Conservation (phyloP, 2,888 invertebrate species). For the Eilema sororculum region DNA sequence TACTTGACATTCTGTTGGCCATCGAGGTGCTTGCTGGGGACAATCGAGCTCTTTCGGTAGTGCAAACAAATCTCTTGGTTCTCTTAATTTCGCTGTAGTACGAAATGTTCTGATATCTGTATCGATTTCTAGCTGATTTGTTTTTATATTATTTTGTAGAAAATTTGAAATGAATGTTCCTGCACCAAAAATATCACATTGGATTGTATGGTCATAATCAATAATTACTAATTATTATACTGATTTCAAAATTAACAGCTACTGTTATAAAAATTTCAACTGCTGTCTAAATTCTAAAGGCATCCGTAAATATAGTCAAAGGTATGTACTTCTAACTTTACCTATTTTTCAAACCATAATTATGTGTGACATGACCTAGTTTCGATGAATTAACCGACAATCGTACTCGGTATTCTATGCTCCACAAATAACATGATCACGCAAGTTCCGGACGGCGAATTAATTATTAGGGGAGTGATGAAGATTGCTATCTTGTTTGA, state of each 20-base stretch:
- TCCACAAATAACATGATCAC: conserved; percentile 56
- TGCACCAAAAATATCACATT: conserved; percentile 51
- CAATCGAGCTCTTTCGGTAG: conserved; percentile 90
- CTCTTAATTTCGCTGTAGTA: conserved; percentile 89
- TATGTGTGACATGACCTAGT: conserved; percentile 52
- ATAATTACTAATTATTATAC: too few relatives aligned
- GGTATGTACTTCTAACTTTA: background rate
- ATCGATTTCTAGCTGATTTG: conserved; percentile 90
- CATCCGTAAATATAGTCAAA: background rate
- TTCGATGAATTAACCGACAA: conserved; percentile 41
- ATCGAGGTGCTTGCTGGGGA: conserved; percentile 93
- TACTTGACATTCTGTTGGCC: conserved; percentile 97
- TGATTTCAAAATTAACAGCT: background rate
- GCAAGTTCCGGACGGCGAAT: conserved; percentile 43
- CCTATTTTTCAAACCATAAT: background rate
- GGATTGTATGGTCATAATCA: background rate
- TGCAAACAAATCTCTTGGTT: conserved; percentile 91
- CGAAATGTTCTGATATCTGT: conserved; percentile 89
- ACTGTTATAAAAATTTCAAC: background rate
- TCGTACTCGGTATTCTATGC: conserved; percentile 47
- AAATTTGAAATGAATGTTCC: conserved; percentile 89
- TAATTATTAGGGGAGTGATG: conserved; percentile 28
- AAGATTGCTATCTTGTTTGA: conserved; percentile 17
- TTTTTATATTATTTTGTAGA: conserved; percentile 89
- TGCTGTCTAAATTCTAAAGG: background rate